Conservation (phyloP, 1,140 invertebrate species). For the Sarcophaga peregrina region DNA sequence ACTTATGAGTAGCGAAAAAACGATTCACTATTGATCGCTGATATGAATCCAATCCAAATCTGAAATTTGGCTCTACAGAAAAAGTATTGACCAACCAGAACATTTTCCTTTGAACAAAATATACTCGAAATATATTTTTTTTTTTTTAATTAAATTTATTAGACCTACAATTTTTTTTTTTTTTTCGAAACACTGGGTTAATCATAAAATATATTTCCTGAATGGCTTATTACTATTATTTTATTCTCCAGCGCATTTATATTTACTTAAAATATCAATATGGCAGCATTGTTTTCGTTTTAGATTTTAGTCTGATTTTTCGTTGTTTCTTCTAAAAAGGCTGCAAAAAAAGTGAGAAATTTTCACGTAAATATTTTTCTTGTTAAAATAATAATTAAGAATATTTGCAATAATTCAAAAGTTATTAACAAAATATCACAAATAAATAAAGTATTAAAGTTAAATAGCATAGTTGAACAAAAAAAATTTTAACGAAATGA, state of each 20-base stretch:
- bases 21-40: no score
- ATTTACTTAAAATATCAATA: background rate
- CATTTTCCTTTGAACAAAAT: no score
- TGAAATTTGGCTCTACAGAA: no score
- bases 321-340: constrained; percentile 1
- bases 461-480: background rate
- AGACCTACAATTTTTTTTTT: no score
- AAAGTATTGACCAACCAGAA: no score
- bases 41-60: no score
- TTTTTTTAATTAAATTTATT: no score
- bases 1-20: no score
- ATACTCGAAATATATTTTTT: no score
- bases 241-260: background rate
- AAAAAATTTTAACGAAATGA: background rate
- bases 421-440: background rate
- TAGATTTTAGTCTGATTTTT: background rate
- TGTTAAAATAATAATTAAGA: background rate
- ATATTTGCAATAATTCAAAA: background rate
- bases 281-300: background rate
- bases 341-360: constrained; percentile 19
- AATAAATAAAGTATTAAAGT: background rate
- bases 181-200: background rate
- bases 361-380: constrained; percentile 17
- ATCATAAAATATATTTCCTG: background rate
- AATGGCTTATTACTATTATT: background rate